Evolutionary conservation across 1,140 invertebrate species (phyloP).

Genomic region (Arion vulgaris): DNA sequence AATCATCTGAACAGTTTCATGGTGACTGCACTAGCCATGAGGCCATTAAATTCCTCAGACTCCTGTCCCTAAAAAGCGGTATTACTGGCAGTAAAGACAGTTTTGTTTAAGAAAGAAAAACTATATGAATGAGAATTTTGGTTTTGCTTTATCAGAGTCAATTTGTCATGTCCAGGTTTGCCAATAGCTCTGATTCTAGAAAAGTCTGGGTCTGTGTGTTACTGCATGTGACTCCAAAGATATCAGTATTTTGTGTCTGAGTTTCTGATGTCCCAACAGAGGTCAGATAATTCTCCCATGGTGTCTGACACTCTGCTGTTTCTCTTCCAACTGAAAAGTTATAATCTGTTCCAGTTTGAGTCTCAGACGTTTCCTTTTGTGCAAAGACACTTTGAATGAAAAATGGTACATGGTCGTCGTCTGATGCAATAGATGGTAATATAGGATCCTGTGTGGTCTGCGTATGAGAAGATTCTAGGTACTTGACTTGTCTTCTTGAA

Average conservation of each 20-base stretch:
- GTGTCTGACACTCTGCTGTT: constrained; percentile 28
- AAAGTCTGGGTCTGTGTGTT: background rate
- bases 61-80: too few relatives aligned
- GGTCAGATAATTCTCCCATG: constrained; percentile 11
- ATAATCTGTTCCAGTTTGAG: constrained; percentile 5
- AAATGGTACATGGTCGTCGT: background rate
- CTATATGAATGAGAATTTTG: too few relatives aligned
- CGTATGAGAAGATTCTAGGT: constrained; percentile 20
- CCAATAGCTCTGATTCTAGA: background rate
- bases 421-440: background rate
- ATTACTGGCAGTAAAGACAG: too few relatives aligned
- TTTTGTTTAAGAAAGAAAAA: too few relatives aligned
- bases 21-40: too few relatives aligned
- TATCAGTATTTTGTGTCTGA: background rate
- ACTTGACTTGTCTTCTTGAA: background rate
- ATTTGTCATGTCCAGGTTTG: background rate
- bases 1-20: too few relatives aligned
- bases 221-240: background rate
- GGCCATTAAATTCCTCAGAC: too few relatives aligned
- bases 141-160: too few relatives aligned
- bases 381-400: background rate
- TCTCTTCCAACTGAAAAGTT: background rate
- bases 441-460: constrained; percentile 10
- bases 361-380: constrained; percentile 10
- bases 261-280: constrained; percentile 13